Conservation (phyloP, 1,140 invertebrate genomes). For the Popillia japonica region DNA sequence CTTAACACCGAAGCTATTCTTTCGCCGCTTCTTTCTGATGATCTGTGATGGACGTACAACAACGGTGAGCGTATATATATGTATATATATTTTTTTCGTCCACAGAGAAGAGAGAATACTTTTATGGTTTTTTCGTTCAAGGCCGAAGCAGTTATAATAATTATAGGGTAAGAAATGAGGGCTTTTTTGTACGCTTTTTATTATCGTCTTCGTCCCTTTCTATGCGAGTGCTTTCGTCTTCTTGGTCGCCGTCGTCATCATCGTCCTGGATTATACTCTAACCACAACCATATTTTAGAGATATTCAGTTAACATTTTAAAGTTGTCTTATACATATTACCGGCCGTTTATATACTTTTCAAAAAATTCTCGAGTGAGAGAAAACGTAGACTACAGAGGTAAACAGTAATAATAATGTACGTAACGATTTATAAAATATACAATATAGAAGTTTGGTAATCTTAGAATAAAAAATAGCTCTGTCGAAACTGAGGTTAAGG, state of each 20-base stretch:
- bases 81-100: not conserved
- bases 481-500: no score
- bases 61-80: not conserved
- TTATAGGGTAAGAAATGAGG: slow-evolving; percentile 35
- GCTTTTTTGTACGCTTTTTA: slow-evolving; percentile 30
- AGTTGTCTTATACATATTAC: no score
- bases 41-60: not conserved
- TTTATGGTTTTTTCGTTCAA: slow-evolving; percentile 33
- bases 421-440: no score
- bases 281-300: not conserved
- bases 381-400: no score
- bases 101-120: slow-evolving; percentile 10
- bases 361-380: no score
- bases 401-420: no score
- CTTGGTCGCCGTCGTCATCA: no score
- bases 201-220: not conserved
- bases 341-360: no score
- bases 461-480: no score
- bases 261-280: not conserved
- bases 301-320: no score
- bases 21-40: not conserved
- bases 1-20: not conserved
- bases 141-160: slow-evolving; percentile 38
- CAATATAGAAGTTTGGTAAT: no score
- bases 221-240: not conserved